Conservation (phyloP, 2,888 invertebrate species). For the Amiota mariae region DNA sequence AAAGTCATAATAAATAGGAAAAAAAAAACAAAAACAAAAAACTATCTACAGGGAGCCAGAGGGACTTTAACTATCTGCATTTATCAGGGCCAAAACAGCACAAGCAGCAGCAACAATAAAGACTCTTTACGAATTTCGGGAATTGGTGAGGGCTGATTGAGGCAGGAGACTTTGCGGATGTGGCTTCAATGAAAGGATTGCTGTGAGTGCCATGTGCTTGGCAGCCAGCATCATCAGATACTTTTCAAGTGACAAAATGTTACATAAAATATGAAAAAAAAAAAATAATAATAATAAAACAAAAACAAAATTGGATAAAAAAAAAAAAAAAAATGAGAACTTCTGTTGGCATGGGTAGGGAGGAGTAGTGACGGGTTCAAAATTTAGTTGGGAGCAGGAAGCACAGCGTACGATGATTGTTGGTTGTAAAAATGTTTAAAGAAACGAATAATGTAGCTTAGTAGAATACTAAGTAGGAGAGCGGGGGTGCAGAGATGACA, state of each 20-base stretch:
- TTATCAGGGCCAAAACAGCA: conserved; percentile 60
- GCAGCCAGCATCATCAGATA: conserved; percentile 13
- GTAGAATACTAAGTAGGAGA: not conserved
- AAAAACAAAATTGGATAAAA: not conserved
- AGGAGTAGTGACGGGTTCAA: not conserved
- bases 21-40: not conserved
- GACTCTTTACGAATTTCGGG: no score
- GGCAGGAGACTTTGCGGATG: not conserved
- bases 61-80: conserved; percentile 49
- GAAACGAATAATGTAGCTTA: not conserved
- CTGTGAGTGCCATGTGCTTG: conserved; percentile 44
- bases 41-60: not conserved
- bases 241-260: conserved; percentile 55
- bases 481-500: not conserved
- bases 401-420: conserved; percentile 6
- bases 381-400: no score
- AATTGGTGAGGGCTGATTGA: not conserved
- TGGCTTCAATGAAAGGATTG: conserved; percentile 30
- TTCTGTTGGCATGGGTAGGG: not conserved
- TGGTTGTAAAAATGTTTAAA: conserved; percentile 17
- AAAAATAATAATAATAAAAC: no score
- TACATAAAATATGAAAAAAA: conserved; percentile 61
- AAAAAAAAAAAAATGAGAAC: not conserved
- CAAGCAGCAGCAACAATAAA: conserved; percentile 23
- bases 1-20: conserved; percentile 3